Conservation (phyloP, 2,797 vertebrate species). For the Spinibarbus caldwelli region DNA sequence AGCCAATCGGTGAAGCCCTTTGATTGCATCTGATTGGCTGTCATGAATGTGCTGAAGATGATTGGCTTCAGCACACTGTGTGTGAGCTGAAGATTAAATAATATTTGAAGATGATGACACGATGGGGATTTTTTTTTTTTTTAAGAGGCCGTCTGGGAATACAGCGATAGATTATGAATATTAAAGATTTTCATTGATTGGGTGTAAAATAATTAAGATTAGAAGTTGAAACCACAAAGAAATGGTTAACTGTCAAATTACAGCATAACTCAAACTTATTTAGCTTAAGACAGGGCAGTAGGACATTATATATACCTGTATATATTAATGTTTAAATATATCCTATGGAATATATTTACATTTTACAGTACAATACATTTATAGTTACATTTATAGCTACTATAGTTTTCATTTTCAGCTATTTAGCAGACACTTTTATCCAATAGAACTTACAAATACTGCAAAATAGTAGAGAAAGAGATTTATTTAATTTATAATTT, state of each 20-base stretch:
- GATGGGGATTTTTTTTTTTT: not conserved
- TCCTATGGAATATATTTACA: not conserved
- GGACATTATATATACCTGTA: too few species aligned
- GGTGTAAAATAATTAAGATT: slow-evolving; percentile 4
- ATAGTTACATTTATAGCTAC: not conserved
- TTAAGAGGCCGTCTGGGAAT: not conserved
- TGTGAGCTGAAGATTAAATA: slow-evolving; percentile 6
- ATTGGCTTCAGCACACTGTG: slow-evolving; percentile 6
- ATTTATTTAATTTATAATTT: not conserved
- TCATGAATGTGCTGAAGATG: not conserved
- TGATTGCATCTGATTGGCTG: slow-evolving; percentile 16
- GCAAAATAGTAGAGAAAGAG: not conserved
- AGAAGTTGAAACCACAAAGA: not conserved
- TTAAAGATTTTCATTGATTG: slow-evolving; percentile 16
- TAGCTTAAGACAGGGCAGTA: not conserved
- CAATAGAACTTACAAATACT: not conserved
- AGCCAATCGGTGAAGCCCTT: slow-evolving; percentile 2
- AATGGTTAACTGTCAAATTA: not conserved
- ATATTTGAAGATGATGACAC: slow-evolving; percentile 16
- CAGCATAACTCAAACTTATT: not conserved
- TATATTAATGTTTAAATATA: not conserved
- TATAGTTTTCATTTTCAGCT: not conserved
- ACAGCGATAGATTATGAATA: slow-evolving; percentile 15
- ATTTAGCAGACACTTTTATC: not conserved
- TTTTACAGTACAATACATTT: not conserved